Evolutionary conservation across 2,113 vertebrate species (phyloP).

Genomic region (Myiagra hebetior): DNA sequence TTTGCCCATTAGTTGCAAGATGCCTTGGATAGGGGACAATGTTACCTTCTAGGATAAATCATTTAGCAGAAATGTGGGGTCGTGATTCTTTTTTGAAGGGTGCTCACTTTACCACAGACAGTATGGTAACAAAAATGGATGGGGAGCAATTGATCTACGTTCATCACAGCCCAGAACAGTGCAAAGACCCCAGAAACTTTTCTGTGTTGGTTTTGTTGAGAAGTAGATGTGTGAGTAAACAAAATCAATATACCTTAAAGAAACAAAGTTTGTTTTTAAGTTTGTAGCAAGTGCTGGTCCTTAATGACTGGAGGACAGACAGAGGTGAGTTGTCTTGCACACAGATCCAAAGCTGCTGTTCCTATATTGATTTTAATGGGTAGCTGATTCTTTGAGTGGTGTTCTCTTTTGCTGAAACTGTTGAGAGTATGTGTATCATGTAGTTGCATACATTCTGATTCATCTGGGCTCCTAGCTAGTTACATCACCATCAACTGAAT

Average conservation of each 20-base stretch:
- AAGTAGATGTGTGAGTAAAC: neutral
- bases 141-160: neutral
- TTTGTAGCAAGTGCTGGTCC: rapidly evolving
- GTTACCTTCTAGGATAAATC: neutral
- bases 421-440: neutral
- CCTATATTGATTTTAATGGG: neutral
- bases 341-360: neutral
- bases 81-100: neutral
- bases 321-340: neutral
- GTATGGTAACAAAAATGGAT: neutral
- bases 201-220: neutral
- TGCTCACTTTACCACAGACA: neutral
- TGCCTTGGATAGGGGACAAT: neutral
- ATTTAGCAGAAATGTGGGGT: neutral
- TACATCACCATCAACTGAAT: neutral
- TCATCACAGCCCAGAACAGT: neutral
- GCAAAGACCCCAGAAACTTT: neutral
- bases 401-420: neutral
- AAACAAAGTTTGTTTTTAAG: neutral
- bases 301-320: neutral
- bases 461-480: neutral
- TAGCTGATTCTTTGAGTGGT: neutral
- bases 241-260: neutral
- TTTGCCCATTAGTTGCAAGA: neutral
- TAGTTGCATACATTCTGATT: neutral